A percentile compares a stretch with the other conserved stretches of the same genome.
Conservation (phyloP, 2,888 invertebrate genomes). For the Ichneumon xanthorius region DNA sequence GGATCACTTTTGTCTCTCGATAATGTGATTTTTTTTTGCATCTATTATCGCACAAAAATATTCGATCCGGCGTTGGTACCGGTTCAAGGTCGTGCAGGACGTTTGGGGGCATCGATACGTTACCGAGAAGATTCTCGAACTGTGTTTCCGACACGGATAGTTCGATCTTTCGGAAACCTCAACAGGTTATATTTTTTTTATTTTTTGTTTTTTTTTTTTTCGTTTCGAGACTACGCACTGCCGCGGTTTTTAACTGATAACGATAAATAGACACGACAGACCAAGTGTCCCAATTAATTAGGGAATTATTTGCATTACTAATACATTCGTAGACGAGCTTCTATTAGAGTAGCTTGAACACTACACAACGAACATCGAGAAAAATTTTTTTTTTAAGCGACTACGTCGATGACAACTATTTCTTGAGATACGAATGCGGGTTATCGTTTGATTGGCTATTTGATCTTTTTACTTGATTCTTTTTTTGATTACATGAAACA, state of each 20-base stretch:
- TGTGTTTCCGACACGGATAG: slow-evolving; percentile 53
- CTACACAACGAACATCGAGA: slow-evolving; percentile 62
- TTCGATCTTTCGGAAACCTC: slow-evolving; percentile 44
- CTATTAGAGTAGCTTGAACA: slow-evolving; percentile 43
- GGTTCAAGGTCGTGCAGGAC: slow-evolving; percentile 11
- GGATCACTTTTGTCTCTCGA: slow-evolving; percentile 68
- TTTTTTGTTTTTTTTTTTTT: not conserved
- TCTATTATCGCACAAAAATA: slow-evolving; percentile 51
- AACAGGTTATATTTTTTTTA: not conserved
- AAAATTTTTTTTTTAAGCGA: slow-evolving; percentile 26
- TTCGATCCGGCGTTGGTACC: slow-evolving; percentile 5
- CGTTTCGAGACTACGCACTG: slow-evolving; percentile 17
- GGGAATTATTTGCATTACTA: slow-evolving; percentile 51
- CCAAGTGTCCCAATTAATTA: slow-evolving; percentile 36
- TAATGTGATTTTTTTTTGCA: slow-evolving; percentile 44
- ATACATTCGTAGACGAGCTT: slow-evolving; percentile 57
- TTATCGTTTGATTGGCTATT: slow-evolving; percentile 63
- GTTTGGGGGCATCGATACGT: slow-evolving; percentile 26
- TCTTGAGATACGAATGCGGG: slow-evolving; percentile 48
- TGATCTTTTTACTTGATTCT: slow-evolving; percentile 57
- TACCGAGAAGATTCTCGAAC: slow-evolving; percentile 14
- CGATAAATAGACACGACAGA: slow-evolving; percentile 18
- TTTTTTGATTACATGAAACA: slow-evolving; percentile 61
- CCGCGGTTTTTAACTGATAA: not conserved
- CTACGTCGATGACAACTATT: slow-evolving; percentile 38